Evolutionary conservation across 2,888 invertebrate genomes (phyloP).

Genomic region (Cheilosia variabilis): DNA sequence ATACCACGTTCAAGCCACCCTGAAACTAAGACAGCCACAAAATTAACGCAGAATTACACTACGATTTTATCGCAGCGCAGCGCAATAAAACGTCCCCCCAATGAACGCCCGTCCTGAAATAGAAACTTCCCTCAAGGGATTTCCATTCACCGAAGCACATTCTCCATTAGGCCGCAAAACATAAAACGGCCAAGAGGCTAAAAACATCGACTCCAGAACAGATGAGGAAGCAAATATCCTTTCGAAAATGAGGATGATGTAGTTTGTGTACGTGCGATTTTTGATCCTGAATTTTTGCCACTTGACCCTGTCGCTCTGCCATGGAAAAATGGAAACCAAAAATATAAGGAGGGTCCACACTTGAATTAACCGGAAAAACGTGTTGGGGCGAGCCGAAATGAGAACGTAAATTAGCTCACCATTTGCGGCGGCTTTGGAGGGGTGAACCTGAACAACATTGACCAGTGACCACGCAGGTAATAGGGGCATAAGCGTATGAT

Average conservation of each 20-base stretch:
- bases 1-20: neutral
- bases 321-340: neutral
- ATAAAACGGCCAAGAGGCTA: conserved; percentile 64
- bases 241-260: conserved; percentile 29
- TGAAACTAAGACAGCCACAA: conserved; percentile 44
- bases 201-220: conserved; percentile 60
- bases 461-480: conserved; percentile 17
- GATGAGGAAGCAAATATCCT: conserved; percentile 49
- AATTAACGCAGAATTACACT: conserved; percentile 64
- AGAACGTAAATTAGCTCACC: conserved; percentile 56
- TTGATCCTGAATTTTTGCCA: conserved; percentile 44
- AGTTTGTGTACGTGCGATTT: conserved; percentile 58
- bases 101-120: conserved; percentile 24
- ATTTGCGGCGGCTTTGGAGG: conserved; percentile 16
- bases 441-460: neutral
- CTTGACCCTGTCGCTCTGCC: conserved; percentile 31
- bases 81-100: conserved; percentile 49
- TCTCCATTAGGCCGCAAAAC: conserved; percentile 51
- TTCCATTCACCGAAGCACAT: conserved; percentile 37
- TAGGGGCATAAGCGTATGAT: conserved; percentile 10
- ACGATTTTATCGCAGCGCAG: conserved; percentile 52
- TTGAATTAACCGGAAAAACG: conserved; percentile 62
- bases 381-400: conserved; percentile 50
- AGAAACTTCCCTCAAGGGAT: conserved; percentile 52
- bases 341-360: conserved; percentile 11